A percentile compares a stretch with the other conserved stretches of the same genome.
phyloP scores from a whole-genome alignment of 2,797 vertebrate species.

The Dallia pectoralis region DNA sequence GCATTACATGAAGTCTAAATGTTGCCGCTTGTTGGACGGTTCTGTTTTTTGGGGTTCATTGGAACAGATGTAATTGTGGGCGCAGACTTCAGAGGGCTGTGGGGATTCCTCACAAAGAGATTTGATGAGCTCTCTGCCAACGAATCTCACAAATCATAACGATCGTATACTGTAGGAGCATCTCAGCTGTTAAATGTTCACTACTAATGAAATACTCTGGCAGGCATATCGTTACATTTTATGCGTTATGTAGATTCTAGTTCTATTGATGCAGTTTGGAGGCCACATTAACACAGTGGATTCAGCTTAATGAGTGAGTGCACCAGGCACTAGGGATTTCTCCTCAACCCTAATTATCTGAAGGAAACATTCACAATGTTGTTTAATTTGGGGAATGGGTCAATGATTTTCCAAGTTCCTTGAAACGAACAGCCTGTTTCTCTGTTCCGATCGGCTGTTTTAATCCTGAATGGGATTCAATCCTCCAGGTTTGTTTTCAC shows the following conservation, averaged over 20 bases:
- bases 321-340: neutral
- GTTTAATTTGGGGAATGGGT: neutral
- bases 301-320: neutral
- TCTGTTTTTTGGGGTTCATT: neutral
- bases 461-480: slow-evolving; percentile 1
- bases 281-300: neutral
- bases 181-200: neutral
- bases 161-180: neutral
- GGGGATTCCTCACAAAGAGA: neutral
- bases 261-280: slow-evolving; percentile 8
- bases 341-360: neutral
- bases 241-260: neutral
- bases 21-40: neutral
- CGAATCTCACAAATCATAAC: neutral
- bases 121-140: neutral
- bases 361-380: neutral
- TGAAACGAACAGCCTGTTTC: neutral
- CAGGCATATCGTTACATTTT: neutral
- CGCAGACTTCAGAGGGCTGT: neutral
- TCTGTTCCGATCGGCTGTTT: neutral
- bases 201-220: neutral
- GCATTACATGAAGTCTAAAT: neutral
- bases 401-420: neutral
- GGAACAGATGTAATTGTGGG: neutral
- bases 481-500: neutral